These are phyloP conservation scores for Spodoptera exigua DNA, from an alignment of 2,888 invertebrate genomes.

Conservation along the genomic window DNA sequence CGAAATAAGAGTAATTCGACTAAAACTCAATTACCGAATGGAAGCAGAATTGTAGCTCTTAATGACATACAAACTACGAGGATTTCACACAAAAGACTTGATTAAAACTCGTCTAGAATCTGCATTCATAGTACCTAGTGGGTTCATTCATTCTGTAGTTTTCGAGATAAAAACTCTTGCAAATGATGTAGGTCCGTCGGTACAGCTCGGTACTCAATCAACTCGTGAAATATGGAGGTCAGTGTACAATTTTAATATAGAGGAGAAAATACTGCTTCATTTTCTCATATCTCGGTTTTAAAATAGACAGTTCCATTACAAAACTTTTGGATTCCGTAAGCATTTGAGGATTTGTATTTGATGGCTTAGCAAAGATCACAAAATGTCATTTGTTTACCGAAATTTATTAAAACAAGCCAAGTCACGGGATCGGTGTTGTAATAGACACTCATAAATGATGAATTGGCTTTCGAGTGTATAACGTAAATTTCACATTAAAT, in stretches of 20 bases:
- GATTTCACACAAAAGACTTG: slow-evolving; percentile 36
- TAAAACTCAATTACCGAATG: slow-evolving; percentile 14
- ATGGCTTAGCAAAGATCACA: too few relatives aligned
- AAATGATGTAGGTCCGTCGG: slow-evolving; percentile 13
- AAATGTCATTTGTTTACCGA: neutral
- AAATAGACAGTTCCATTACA: too few relatives aligned
- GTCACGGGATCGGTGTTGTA: slow-evolving; percentile 9
- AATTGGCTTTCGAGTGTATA: slow-evolving; percentile 2
- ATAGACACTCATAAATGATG: slow-evolving; percentile 20
- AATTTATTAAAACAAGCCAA: slow-evolving; percentile 13
- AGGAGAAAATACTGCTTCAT: slow-evolving; percentile 2
- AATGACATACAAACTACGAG: slow-evolving; percentile 18
- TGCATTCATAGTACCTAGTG: slow-evolving; percentile 24
- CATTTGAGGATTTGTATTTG: too few relatives aligned
- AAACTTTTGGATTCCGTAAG: too few relatives aligned
- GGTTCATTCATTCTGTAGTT: slow-evolving; percentile 31
- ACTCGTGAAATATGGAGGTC: slow-evolving; percentile 27
- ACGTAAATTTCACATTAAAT: slow-evolving; percentile 12
- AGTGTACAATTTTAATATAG: slow-evolving; percentile 9
- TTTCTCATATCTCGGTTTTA: neutral
- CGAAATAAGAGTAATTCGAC: slow-evolving; percentile 3
- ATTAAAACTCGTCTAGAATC: slow-evolving; percentile 39
- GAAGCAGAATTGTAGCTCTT: slow-evolving; percentile 7
- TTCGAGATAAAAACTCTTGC: slow-evolving; percentile 32
- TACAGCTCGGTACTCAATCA: slow-evolving; percentile 10